Evolutionary conservation across 2,797 vertebrate genomes (phyloP).

Genomic region (Nyctalus aviator): DNA sequence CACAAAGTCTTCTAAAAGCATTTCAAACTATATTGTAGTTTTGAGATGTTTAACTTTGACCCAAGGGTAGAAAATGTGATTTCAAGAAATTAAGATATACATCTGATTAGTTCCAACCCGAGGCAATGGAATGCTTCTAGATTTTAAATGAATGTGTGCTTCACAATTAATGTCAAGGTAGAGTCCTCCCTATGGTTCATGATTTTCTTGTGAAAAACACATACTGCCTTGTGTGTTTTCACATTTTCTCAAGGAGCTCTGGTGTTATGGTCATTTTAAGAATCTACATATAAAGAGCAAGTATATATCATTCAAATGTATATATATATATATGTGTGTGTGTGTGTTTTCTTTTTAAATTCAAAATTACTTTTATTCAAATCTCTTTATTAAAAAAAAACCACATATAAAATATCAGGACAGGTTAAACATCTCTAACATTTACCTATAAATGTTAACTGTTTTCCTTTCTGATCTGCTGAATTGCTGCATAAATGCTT

Average conservation of each 20-base stretch:
- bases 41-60: slow-evolving; percentile 62
- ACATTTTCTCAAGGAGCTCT: slow-evolving; percentile 10
- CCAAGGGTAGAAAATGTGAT: slow-evolving; percentile 39
- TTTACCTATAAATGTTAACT: background rate
- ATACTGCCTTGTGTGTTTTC: slow-evolving; percentile 16
- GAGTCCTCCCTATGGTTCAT: background rate
- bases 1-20: slow-evolving; percentile 27
- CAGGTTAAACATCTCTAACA: background rate
- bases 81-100: slow-evolving; percentile 33
- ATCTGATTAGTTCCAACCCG: slow-evolving; percentile 13
- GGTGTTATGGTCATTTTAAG: slow-evolving; percentile 47
- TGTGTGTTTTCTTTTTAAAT: background rate
- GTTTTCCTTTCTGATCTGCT: slow-evolving; percentile 35
- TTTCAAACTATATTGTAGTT: background rate
- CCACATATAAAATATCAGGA: background rate
- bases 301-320: background rate
- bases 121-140: background rate
- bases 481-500: background rate
- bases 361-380: background rate
- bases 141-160: slow-evolving; percentile 48
- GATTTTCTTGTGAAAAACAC: slow-evolving; percentile 37
- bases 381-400: too few species aligned
- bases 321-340: background rate
- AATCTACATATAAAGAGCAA: slow-evolving; percentile 39
- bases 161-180: slow-evolving; percentile 17